phyloP scores from a whole-genome alignment of 2,888 invertebrate genomes.

The Eumerus sabulonum region DNA sequence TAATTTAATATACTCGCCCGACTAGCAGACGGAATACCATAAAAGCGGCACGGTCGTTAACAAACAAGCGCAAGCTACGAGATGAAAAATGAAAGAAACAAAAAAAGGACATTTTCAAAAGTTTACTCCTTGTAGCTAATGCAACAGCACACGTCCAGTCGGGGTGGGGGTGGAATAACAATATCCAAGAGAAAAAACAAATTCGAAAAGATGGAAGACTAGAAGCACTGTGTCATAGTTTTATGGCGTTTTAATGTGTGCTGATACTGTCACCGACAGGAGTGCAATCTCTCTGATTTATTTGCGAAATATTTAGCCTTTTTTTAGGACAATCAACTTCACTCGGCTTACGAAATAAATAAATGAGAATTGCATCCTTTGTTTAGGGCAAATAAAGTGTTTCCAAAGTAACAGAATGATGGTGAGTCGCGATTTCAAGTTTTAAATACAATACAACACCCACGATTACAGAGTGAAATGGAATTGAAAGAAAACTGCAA shows the following conservation, averaged over 20 bases:
- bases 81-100: too few species aligned
- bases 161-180: conserved; percentile 5
- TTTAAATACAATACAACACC: too few species aligned
- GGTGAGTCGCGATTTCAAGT: too few species aligned
- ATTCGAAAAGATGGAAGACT: conserved; percentile 19
- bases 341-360: too few species aligned
- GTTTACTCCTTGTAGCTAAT: conserved; percentile 42
- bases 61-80: neutral
- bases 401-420: too few species aligned
- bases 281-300: conserved; percentile 60
- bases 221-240: conserved; percentile 46
- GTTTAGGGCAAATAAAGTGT: too few species aligned
- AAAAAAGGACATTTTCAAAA: conserved; percentile 28
- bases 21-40: conserved; percentile 29
- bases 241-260: conserved; percentile 57
- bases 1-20: conserved; percentile 36
- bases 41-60: conserved; percentile 43
- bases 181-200: neutral
- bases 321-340: too few species aligned
- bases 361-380: too few species aligned
- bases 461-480: too few species aligned
- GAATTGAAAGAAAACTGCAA: conserved; percentile 19
- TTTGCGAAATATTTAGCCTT: conserved; percentile 48
- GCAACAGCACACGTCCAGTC: conserved; percentile 51
- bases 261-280: conserved; percentile 58